Evolutionary conservation across 2,113 vertebrate genomes (phyloP).

Genomic region (Chaetura pelagica): DNA sequence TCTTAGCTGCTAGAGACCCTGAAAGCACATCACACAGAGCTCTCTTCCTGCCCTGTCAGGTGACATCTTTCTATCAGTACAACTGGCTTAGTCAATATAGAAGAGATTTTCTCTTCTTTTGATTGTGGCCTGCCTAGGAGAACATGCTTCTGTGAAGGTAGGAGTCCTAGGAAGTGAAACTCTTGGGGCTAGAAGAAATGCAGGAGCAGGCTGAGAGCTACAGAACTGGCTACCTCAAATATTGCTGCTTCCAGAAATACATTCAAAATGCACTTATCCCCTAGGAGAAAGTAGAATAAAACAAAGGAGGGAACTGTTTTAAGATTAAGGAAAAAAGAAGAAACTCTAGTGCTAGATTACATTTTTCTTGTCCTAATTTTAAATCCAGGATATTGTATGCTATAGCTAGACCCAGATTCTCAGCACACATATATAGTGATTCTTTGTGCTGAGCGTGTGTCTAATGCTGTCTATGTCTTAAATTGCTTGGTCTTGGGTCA

Average conservation of each 20-base stretch:
- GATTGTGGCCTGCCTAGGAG: background rate
- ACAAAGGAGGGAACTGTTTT: background rate
- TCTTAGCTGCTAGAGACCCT: background rate
- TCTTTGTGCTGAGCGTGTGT: background rate
- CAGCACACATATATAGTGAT: background rate
- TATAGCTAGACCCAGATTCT: background rate
- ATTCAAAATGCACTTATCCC: background rate
- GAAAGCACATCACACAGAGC: background rate
- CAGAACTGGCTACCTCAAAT: background rate
- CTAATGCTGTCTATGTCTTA: background rate
- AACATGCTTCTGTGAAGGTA: background rate
- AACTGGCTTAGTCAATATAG: background rate
- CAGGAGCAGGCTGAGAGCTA: background rate
- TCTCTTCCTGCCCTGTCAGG: background rate
- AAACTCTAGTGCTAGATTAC: background rate
- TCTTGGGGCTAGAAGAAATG: background rate
- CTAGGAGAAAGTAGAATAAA: background rate
- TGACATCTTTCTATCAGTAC: background rate
- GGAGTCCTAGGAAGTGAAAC: background rate
- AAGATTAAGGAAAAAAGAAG: background rate
- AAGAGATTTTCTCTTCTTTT: background rate
- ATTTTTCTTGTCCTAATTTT: background rate
- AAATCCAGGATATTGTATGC: background rate
- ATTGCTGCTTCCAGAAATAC: background rate
- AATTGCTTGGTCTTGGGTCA: background rate